Percentiles rank a stretch among this genome's conserved stretches.
Evolutionary conservation across 2,888 invertebrate genomes (phyloP).

Genomic region (Aleiodes alternator): DNA sequence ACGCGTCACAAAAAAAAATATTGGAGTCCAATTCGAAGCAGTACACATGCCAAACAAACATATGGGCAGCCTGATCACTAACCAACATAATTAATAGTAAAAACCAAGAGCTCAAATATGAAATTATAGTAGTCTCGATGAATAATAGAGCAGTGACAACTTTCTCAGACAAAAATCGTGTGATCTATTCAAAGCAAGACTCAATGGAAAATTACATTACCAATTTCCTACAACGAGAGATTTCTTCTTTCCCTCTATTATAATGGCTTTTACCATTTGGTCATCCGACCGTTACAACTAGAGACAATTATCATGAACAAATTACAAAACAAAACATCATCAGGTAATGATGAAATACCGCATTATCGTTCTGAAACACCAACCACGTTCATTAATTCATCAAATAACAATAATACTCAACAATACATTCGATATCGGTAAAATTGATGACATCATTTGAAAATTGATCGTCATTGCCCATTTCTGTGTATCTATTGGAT

Average conservation of each 20-base stretch:
- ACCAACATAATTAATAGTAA: background rate
- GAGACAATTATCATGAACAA: background rate
- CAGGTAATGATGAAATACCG: constrained; percentile 8
- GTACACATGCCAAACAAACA: too few species aligned
- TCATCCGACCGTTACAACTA: background rate
- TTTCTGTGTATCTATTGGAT: too few species aligned
- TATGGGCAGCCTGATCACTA: too few species aligned
- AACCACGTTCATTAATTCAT: background rate
- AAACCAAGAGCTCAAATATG: background rate
- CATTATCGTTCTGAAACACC: background rate
- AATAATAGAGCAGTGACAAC: background rate
- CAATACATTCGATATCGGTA: background rate
- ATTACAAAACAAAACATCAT: background rate
- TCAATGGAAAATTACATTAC: background rate
- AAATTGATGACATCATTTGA: too few species aligned
- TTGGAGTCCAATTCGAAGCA: too few species aligned
- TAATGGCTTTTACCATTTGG: too few species aligned
- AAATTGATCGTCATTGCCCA: too few species aligned
- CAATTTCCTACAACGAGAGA: background rate
- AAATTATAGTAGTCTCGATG: background rate
- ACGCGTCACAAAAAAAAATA: too few species aligned
- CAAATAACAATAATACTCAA: background rate
- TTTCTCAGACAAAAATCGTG: background rate
- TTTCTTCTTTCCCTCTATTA: too few species aligned
- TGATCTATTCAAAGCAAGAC: background rate